Evolutionary conservation across 2,113 vertebrate species (phyloP).

Genomic region (Phoxinus phoxinus): DNA sequence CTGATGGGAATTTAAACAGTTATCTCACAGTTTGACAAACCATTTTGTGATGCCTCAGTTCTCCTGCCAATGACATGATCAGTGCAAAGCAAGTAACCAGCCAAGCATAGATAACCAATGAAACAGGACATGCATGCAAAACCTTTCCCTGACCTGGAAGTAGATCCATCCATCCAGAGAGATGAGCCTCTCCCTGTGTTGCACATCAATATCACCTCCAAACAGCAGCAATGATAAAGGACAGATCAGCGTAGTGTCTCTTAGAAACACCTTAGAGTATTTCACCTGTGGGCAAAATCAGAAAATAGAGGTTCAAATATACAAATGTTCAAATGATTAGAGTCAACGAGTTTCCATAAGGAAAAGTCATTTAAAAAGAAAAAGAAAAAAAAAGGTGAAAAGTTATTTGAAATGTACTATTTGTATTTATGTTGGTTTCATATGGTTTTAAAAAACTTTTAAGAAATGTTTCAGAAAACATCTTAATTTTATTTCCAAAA

Average conservation of each 20-base stretch:
- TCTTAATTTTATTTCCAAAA: too few species aligned
- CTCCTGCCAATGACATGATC: background rate
- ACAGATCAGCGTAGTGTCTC: conserved; percentile 89
- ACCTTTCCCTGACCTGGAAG: conserved; percentile 85
- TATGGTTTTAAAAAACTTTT: too few species aligned
- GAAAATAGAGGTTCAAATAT: background rate
- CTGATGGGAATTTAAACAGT: conserved; percentile 65
- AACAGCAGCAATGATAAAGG: conserved; percentile 95
- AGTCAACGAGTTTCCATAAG: background rate
- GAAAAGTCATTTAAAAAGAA: too few species aligned
- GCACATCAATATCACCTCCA: conserved; percentile 95
- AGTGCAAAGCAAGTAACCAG: background rate
- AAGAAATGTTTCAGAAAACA: too few species aligned
- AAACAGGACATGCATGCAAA: background rate
- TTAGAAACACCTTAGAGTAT: conserved; percentile 90
- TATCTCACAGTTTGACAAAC: background rate
- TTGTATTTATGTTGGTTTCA: too few species aligned
- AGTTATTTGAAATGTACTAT: too few species aligned
- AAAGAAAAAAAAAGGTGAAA: too few species aligned
- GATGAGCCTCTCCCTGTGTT: conserved; percentile 90
- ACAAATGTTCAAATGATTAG: background rate
- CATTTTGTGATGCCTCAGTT: background rate
- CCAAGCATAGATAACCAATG: background rate
- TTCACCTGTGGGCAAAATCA: conserved; percentile 80
- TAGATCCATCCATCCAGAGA: conserved; percentile 94